Percentiles rank a stretch among this genome's conserved stretches.
Evolutionary conservation across 1,140 invertebrate species (phyloP).

Genomic region (Drosophila hydei): DNA sequence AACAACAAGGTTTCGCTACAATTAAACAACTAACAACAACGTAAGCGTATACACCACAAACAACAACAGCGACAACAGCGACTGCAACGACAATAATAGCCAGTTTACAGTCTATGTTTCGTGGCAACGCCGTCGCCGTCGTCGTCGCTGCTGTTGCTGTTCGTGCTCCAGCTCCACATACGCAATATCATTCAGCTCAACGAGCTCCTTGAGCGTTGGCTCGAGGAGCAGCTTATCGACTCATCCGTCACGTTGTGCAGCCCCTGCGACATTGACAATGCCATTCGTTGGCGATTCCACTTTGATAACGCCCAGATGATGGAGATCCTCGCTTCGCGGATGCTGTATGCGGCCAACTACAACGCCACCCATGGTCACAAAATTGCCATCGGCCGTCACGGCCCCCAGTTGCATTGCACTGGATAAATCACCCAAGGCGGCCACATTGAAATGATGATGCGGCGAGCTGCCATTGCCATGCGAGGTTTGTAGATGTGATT

Average conservation of each 20-base stretch:
- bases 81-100: neutral
- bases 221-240: slow-evolving; percentile 72
- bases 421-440: slow-evolving; percentile 71
- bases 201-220: slow-evolving; percentile 65
- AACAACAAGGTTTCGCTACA: slow-evolving; percentile 81
- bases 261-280: slow-evolving; percentile 24
- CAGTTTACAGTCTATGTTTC: slow-evolving; percentile 13
- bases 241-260: slow-evolving; percentile 75
- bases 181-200: slow-evolving; percentile 43
- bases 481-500: slow-evolving; percentile 52
- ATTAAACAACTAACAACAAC: slow-evolving; percentile 83
- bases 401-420: slow-evolving; percentile 74
- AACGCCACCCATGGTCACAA: slow-evolving; percentile 81
- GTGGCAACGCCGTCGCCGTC: slow-evolving; percentile 16
- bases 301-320: slow-evolving; percentile 78
- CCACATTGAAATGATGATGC: slow-evolving; percentile 77
- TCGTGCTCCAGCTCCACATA: slow-evolving; percentile 26
- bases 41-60: slow-evolving; percentile 70
- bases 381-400: slow-evolving; percentile 77
- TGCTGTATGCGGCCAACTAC: slow-evolving; percentile 78
- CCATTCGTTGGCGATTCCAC: slow-evolving; percentile 77
- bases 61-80: slow-evolving; percentile 20
- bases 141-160: slow-evolving; percentile 21
- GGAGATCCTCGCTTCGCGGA: slow-evolving; percentile 68
- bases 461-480: slow-evolving; percentile 61